Conservation (phyloP, 2,797 vertebrate genomes). For the Pantherophis vulpinus region DNA sequence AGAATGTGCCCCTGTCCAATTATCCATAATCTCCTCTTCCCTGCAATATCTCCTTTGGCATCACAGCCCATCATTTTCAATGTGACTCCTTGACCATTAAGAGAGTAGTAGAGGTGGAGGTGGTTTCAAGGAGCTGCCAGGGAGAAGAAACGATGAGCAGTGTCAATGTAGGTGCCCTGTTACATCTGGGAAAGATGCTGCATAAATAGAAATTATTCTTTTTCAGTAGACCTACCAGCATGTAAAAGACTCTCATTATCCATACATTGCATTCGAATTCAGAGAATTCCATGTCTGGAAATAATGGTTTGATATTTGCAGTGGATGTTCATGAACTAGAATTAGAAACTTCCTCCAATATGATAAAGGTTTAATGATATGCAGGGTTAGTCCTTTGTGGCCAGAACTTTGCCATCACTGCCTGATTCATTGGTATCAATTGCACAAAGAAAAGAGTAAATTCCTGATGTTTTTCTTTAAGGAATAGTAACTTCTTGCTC, state of each 20-base stretch:
- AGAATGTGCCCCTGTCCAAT: background rate
- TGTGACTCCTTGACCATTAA: background rate
- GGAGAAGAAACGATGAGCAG: background rate
- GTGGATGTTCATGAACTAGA: background rate
- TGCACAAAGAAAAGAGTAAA: background rate
- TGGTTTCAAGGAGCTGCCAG: background rate
- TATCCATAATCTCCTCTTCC: background rate
- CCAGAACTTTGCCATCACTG: background rate
- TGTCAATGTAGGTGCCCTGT: background rate
- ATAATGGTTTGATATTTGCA: background rate
- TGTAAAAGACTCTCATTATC: background rate
- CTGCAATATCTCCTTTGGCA: background rate
- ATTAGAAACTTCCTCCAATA: background rate
- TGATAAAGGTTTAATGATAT: background rate
- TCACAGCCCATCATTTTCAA: background rate
- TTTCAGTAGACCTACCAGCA: background rate
- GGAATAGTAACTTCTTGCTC: slow-evolving; percentile 47
- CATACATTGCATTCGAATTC: background rate
- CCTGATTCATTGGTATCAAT: background rate
- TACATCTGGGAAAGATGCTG: background rate
- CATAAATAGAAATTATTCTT: background rate
- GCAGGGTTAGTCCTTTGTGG: background rate
- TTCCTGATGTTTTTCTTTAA: slow-evolving; percentile 21
- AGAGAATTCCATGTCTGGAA: background rate
- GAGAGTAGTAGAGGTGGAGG: background rate